Evolutionary conservation across 1,140 invertebrate species (phyloP).

Genomic region (Apis dorsata): DNA sequence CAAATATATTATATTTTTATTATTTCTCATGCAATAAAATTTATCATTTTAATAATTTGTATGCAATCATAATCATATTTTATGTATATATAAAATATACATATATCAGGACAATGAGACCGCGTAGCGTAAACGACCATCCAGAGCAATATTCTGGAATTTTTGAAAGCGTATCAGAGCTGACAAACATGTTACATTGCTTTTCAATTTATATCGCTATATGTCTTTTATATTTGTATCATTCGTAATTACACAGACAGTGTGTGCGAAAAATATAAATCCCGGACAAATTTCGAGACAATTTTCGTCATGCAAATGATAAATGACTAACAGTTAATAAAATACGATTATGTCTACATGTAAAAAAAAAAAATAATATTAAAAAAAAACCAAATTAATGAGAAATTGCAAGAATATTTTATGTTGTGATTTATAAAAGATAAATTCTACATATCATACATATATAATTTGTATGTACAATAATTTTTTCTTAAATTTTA

Average conservation of each 20-base stretch:
- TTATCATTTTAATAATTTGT: background rate
- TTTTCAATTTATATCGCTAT: background rate
- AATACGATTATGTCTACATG: background rate
- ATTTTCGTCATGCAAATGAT: background rate
- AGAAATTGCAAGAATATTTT: no score
- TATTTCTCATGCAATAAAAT: slow-evolving; percentile 17
- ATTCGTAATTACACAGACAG: background rate
- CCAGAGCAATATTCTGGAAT: background rate
- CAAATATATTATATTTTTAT: background rate
- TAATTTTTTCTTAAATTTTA: no score
- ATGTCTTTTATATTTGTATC: background rate
- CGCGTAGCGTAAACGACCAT: slow-evolving; percentile 13
- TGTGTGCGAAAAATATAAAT: background rate
- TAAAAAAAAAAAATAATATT: no score
- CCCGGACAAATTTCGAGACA: background rate
- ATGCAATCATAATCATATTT: background rate
- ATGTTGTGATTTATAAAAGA: no score
- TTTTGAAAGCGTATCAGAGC: background rate
- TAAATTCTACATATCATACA: no score
- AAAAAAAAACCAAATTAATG: no score
- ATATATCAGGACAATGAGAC: background rate
- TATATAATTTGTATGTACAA: no score
- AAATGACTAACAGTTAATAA: background rate
- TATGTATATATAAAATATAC: no score
- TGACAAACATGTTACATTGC: background rate